Conservation (phyloP, 2,797 vertebrate genomes). For the Rhinichthys osculus region DNA sequence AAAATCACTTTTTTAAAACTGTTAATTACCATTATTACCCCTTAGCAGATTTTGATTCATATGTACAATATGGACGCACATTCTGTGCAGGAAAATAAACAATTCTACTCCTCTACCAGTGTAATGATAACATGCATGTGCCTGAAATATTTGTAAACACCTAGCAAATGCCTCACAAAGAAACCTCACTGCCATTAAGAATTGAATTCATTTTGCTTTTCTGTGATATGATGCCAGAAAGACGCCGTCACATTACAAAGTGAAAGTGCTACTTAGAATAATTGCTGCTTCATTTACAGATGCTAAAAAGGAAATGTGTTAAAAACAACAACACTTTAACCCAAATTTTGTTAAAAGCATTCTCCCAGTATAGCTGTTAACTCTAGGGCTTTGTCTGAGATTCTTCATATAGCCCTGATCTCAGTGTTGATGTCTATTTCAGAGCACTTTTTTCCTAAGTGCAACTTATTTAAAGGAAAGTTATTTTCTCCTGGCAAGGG, state of each 20-base stretch:
- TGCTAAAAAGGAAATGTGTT: background rate
- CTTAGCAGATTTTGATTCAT: background rate
- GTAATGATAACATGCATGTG: background rate
- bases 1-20: no score
- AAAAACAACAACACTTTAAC: background rate
- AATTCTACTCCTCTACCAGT: background rate
- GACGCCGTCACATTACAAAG: background rate
- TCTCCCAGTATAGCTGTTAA: background rate
- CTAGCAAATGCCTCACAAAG: background rate
- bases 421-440: constrained; percentile 4
- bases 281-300: background rate
- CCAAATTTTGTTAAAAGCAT: constrained; percentile 5
- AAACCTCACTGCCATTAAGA: background rate
- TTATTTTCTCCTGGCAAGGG: constrained; percentile 44
- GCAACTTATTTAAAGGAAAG: constrained; percentile 45
- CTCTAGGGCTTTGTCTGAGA: background rate
- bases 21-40: no score
- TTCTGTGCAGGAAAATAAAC: background rate
- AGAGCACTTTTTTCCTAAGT: constrained; percentile 10
- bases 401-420: background rate
- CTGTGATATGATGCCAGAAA: constrained; percentile 1
- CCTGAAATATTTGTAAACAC: background rate
- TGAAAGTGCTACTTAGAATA: background rate
- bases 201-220: background rate
- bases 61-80: background rate